Evolutionary conservation across 2,797 vertebrate genomes (phyloP).

Genomic region (Clarias fuscus): DNA sequence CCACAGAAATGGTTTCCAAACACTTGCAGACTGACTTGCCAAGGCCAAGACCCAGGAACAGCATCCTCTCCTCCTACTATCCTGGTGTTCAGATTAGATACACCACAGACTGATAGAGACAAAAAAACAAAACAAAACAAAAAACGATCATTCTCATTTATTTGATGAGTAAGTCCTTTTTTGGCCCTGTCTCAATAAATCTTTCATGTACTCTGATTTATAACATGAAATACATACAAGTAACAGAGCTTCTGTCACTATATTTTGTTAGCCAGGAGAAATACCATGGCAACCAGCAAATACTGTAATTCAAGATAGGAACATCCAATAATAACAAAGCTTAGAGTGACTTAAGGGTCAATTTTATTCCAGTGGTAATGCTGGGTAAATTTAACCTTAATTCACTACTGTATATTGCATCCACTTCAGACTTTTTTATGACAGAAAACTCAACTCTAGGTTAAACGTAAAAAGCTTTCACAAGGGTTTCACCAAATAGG

Average conservation of each 20-base stretch:
- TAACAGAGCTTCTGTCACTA: not conserved
- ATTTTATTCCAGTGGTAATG: not conserved
- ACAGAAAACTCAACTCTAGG: not conserved
- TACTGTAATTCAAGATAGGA: not conserved
- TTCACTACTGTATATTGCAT: too few relatives aligned
- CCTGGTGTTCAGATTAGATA: constrained; percentile 8
- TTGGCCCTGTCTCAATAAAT: not conserved
- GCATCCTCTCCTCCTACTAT: constrained; percentile 52
- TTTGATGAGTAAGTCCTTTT: too few relatives aligned
- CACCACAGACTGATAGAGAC: constrained; percentile 46
- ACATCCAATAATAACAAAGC: not conserved
- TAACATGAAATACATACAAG: not conserved
- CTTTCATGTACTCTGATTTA: not conserved
- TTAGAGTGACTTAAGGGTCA: not conserved
- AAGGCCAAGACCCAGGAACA: too few relatives aligned
- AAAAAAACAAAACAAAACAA: not conserved
- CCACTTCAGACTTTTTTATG: too few relatives aligned
- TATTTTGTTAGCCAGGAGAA: not conserved
- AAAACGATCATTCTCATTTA: not conserved
- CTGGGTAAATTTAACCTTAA: not conserved
- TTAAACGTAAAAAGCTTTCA: not conserved
- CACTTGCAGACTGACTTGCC: too few relatives aligned
- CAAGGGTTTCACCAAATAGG: not conserved
- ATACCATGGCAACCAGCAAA: not conserved
- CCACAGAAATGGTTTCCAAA: too few relatives aligned